Percentiles rank a stretch among this genome's conserved stretches.
Conservation (phyloP, 1,140 invertebrate species). For the Araneus ventricosus region DNA sequence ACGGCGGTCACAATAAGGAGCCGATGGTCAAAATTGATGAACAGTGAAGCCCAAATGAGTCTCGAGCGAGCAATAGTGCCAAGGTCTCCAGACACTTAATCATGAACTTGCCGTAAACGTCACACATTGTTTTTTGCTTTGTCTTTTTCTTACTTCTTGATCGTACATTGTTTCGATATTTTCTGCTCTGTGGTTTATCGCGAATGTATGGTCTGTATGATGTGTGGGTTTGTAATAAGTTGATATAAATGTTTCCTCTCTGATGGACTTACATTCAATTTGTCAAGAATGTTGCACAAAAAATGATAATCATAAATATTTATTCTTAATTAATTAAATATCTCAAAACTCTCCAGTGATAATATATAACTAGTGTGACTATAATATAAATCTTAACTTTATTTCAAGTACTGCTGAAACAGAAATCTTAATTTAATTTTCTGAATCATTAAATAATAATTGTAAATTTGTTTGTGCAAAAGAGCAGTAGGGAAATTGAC, state of each 20-base stretch:
- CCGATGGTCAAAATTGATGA: slow-evolving; percentile 66
- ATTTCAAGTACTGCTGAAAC: too few relatives aligned
- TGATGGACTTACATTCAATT: neutral
- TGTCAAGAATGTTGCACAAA: neutral
- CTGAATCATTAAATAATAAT: too few relatives aligned
- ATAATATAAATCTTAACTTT: too few relatives aligned
- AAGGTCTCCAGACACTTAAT: slow-evolving; percentile 65
- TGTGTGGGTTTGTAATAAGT: neutral
- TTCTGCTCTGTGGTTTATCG: neutral
- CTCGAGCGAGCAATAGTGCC: slow-evolving; percentile 53
- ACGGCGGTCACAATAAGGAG: neutral
- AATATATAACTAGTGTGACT: too few relatives aligned
- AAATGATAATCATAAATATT: neutral
- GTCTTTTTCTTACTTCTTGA: neutral
- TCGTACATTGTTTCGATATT: slow-evolving; percentile 11
- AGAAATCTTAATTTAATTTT: too few relatives aligned
- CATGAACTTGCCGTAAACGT: slow-evolving; percentile 61
- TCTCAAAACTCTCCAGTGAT: too few relatives aligned
- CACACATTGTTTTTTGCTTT: slow-evolving; percentile 1
- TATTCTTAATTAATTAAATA: neutral
- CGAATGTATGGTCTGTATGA: neutral
- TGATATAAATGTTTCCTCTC: neutral
- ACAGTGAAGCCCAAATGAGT: slow-evolving; percentile 67
- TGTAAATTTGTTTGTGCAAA: too few relatives aligned
- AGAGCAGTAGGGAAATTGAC: too few relatives aligned